Evolutionary conservation across 2,888 invertebrate species (phyloP).

Genomic region (Leptinotarsa rubiginosa): DNA sequence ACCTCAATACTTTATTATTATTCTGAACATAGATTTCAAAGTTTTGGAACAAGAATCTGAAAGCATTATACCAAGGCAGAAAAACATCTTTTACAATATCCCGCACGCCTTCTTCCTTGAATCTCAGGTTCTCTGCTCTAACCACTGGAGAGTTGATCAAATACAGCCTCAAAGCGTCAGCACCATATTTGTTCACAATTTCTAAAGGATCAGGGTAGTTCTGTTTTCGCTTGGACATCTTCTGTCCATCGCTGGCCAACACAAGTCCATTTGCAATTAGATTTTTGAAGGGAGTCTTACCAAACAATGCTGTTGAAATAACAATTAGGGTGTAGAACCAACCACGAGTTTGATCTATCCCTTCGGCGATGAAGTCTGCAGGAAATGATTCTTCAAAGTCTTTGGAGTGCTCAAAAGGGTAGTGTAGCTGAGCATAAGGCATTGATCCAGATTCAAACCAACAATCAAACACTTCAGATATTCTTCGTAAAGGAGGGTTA

Average conservation of each 20-base stretch:
- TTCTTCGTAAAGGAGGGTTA: constrained; percentile 84
- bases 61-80: constrained; percentile 96
- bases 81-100: constrained; percentile 98
- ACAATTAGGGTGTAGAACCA: constrained; percentile 99
- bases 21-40: constrained; percentile 84
- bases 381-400: constrained; percentile 93
- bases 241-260: constrained; percentile 96
- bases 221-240: constrained; percentile 99
- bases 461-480: constrained; percentile 97
- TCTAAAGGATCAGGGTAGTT: constrained; percentile 98
- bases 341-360: constrained; percentile 96
- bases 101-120: constrained; percentile 96
- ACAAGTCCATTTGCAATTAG: constrained; percentile 96
- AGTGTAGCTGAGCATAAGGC: constrained; percentile 98
- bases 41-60: constrained; percentile 94
- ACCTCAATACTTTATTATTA: constrained; percentile 60
- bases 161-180: constrained; percentile 95
- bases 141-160: constrained; percentile 98
- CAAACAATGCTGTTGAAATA: constrained; percentile 93
- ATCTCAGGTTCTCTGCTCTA: constrained; percentile 93
- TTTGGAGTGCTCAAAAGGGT: constrained; percentile 92
- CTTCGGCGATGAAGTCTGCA: constrained; percentile 99
- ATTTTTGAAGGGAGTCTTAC: constrained; percentile 97
- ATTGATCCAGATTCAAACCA: constrained; percentile 99
- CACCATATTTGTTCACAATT: constrained; percentile 91